Base-by-base conservation (phyloP, 2,113 vertebrate species). In the Cryptotis parvus region DNA sequence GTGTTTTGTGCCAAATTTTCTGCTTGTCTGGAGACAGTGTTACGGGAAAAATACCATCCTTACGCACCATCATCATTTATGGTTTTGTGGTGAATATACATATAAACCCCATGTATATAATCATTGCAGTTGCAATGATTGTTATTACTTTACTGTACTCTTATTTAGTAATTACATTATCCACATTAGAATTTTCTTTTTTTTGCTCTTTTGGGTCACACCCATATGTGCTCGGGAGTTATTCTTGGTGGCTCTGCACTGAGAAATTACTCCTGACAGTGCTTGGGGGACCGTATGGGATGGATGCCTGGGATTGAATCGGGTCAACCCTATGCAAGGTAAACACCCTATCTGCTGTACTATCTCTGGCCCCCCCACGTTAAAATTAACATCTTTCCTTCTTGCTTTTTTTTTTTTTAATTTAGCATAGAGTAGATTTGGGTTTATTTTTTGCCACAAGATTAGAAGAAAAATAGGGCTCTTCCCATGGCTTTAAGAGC, bases 91-190 rank as follows among this genome's bases (percentile, higher is more conserved):
- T 73, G 41, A 81, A 84, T 77, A 31, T 9, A 78, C 63, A 91
- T 7, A 69, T 52, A 82, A 89, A 31, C 26, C n/a, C n/a, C n/a
- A n/a, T n/a, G n/a, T n/a, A n/a, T n/a, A n/a, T n/a, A n/a, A n/a
- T n/a, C n/a, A n/a, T 35, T 81, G 16, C 24, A 66, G 15, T 81
- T 81, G 39, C 3, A 70, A 8, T 72, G 11, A 26, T 24, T 84
- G 22, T 33, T 84, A 0, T 87, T 76, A 27, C 68, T 39, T 63
- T 78, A 49, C 15, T 88, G 12, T 2, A 43, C 22, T 87, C 85
- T 9, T 35, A n/a, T 86, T 95, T 68, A 68, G 68, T 87, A 55
- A 55, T 87, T 87, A 5, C 15, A 27, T 84, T 65, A 41, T 95
- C 39, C 87, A 4, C n/a, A n/a, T 72, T 94, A 20, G 29, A 85